Conservation (phyloP, 1,140 invertebrate species). For the Psix sp. region DNA sequence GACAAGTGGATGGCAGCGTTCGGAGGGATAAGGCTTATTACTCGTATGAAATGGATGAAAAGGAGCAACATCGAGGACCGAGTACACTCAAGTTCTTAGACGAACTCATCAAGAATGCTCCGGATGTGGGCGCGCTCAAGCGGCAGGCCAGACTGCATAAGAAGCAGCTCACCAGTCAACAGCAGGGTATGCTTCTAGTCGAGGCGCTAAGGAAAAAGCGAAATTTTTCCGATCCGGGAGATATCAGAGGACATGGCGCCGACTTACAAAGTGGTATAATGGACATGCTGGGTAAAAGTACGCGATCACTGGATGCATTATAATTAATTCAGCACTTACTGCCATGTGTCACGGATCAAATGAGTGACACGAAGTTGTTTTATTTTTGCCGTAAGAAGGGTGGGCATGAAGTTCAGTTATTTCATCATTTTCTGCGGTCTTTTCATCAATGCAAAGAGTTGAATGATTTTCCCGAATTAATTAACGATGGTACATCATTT, state of each 20-base stretch:
- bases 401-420: too few species aligned
- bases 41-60: conserved; percentile 40
- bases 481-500: too few species aligned
- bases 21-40: conserved; percentile 42
- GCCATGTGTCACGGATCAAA: conserved; percentile 2
- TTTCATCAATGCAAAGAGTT: too few species aligned
- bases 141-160: conserved; percentile 67
- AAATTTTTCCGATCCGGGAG: conserved; percentile 71
- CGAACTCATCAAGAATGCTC: conserved; percentile 60
- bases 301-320: conserved; percentile 64
- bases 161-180: conserved; percentile 81
- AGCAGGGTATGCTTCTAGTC: conserved; percentile 84
- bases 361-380: conserved; percentile 1
- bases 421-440: too few species aligned
- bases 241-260: conserved; percentile 71
- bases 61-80: conserved; percentile 27
- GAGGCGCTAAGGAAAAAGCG: conserved; percentile 83
- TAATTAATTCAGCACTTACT: conserved; percentile 31
- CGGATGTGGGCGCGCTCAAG: conserved; percentile 59
- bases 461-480: too few species aligned
- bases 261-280: conserved; percentile 84
- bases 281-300: conserved; percentile 90
- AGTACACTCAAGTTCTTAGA: conserved; percentile 64
- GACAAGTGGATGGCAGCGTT: conserved; percentile 8
- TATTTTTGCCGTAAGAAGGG: neutral